These are phyloP conservation scores for Trinorchestia longiramus DNA, from an alignment of 1,140 invertebrate genomes.

Conservation along the genomic window DNA sequence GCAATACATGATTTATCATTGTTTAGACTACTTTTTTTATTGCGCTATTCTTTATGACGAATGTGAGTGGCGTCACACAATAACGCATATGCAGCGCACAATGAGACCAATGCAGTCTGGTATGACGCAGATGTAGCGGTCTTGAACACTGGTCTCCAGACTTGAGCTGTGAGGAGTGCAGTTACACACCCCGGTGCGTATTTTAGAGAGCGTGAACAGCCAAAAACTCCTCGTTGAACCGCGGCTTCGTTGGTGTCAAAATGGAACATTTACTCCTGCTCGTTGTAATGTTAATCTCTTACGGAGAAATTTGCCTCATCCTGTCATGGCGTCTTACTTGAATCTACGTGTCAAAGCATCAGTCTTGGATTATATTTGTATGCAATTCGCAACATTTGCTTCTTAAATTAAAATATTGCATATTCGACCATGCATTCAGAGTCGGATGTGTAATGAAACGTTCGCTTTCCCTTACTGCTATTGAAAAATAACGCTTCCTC, in stretches of 20 bases:
- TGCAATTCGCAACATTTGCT: not conserved
- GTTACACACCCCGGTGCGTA: not conserved
- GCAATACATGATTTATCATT: not conserved
- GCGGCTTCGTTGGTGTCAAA: not conserved
- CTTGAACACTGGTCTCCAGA: not conserved
- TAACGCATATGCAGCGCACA: not conserved
- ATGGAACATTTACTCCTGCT: not conserved
- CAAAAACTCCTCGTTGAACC: not conserved
- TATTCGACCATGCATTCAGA: not conserved
- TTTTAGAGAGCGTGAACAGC: not conserved
- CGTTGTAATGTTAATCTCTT: not conserved
- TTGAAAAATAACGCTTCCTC: not conserved
- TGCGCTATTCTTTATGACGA: not conserved
- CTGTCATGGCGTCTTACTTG: not conserved
- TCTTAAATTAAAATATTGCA: not conserved
- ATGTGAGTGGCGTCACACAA: not conserved
- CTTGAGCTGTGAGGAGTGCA: not conserved
- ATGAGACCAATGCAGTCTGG: not conserved
- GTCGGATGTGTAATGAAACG: not conserved
- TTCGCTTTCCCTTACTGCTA: not conserved
- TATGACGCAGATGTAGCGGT: not conserved
- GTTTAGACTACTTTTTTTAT: not conserved
- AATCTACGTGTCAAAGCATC: not conserved
- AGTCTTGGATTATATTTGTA: not conserved
- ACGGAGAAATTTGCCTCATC: not conserved